phyloP scores from a whole-genome alignment of 2,888 invertebrate species.

The Lacanobia wlatinum region DNA sequence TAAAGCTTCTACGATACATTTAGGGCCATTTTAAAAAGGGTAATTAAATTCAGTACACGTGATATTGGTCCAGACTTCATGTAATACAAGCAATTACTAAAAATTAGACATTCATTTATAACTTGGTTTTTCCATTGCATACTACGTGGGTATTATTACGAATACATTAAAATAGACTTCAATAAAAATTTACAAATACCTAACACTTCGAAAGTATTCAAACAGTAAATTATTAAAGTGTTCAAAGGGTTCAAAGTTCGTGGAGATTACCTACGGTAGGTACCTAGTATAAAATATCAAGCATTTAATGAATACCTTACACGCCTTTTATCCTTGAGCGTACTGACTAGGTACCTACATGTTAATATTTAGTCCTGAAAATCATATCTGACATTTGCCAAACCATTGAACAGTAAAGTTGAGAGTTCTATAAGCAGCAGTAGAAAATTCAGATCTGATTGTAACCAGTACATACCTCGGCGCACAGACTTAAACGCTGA shows the following conservation, averaged over 20 bases:
- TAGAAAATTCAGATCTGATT: slow-evolving; percentile 5
- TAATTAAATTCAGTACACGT: not conserved
- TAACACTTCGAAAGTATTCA: not conserved
- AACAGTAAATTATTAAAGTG: not conserved
- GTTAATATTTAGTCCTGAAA: slow-evolving; percentile 10
- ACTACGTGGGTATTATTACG: not conserved
- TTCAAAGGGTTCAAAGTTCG: slow-evolving; percentile 11
- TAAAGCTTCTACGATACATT: not conserved
- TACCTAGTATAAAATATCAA: slow-evolving; percentile 5
- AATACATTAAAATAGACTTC: not conserved
- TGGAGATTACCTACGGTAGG: slow-evolving; percentile 2
- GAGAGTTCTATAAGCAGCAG: not conserved
- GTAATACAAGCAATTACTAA: not conserved
- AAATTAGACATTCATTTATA: too few relatives aligned
- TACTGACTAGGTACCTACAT: not conserved
- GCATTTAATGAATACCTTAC: slow-evolving; percentile 2
- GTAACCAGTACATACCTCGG: slow-evolving; percentile 5
- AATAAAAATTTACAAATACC: not conserved
- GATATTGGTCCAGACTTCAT: not conserved
- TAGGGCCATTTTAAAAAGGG: not conserved
- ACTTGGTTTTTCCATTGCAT: not conserved
- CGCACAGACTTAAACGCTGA: slow-evolving; percentile 1
- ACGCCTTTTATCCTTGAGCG: not conserved
- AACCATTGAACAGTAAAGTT: slow-evolving; percentile 10
- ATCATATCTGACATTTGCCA: not conserved